phyloP scores from a whole-genome alignment of 2,797 vertebrate species.

The Vireo griseus region DNA sequence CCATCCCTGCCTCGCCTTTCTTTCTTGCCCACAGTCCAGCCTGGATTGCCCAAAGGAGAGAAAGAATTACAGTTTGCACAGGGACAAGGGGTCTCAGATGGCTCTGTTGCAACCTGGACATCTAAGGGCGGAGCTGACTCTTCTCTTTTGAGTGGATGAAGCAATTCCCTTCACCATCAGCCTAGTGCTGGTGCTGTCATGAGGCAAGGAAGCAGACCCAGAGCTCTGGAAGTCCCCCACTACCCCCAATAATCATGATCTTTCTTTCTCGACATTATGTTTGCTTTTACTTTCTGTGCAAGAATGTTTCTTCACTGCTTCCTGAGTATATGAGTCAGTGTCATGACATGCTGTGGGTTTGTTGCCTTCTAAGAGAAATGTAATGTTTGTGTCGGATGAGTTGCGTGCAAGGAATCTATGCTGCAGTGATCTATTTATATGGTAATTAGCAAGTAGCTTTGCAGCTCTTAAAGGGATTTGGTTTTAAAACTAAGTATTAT shows the following conservation, averaged over 20 bases:
- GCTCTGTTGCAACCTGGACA: not conserved
- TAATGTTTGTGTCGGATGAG: not conserved
- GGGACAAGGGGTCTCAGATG: not conserved
- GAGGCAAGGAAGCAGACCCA: not conserved
- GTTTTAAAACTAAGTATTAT: conserved; percentile 54
- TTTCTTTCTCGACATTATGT: not conserved
- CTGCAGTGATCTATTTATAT: conserved; percentile 62
- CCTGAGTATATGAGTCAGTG: not conserved
- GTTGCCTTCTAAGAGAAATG: not conserved
- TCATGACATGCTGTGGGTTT: not conserved
- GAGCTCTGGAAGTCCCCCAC: not conserved
- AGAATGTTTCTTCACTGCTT: not conserved
- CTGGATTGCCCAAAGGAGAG: not conserved
- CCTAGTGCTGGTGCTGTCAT: rapidly evolving
- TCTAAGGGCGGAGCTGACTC: not conserved
- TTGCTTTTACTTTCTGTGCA: not conserved
- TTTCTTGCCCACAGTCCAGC: not conserved
- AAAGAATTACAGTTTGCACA: not conserved
- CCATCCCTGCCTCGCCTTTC: rapidly evolving
- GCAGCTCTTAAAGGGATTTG: conserved; percentile 61
- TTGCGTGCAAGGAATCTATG: not conserved
- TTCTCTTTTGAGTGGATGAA: not conserved
- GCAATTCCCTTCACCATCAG: not conserved
- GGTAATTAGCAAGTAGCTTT: conserved; percentile 66
- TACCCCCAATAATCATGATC: rapidly evolving